A percentile compares a stretch with the other conserved stretches of the same genome.
Evolutionary conservation across 2,888 invertebrate genomes (phyloP).

Genomic region (Drosophila histrio): DNA sequence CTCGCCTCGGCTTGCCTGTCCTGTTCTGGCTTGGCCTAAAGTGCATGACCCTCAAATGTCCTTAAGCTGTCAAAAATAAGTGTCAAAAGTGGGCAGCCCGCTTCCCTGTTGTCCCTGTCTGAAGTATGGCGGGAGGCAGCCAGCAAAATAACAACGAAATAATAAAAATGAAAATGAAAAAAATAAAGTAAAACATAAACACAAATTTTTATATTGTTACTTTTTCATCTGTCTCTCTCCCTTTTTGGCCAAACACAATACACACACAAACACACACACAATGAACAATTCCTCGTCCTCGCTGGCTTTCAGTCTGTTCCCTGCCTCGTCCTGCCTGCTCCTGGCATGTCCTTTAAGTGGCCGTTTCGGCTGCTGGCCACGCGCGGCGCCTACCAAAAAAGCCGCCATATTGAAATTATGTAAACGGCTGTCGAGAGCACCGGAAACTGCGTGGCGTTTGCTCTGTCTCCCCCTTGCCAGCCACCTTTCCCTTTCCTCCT

Average conservation of each 20-base stretch:
- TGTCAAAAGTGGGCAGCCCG: slow-evolving; percentile 57
- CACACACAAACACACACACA: slow-evolving; percentile 33
- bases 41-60: slow-evolving; percentile 74
- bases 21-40: slow-evolving; percentile 15
- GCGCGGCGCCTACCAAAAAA: slow-evolving; percentile 47
- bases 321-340: slow-evolving; percentile 5
- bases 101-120: neutral
- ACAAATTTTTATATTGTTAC: slow-evolving; percentile 72
- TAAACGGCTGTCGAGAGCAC: slow-evolving; percentile 60
- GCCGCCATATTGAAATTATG: slow-evolving; percentile 71
- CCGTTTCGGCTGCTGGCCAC: slow-evolving; percentile 66
- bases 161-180: slow-evolving; percentile 57
- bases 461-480: slow-evolving; percentile 5
- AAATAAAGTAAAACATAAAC: slow-evolving; percentile 65
- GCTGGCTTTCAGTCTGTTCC: neutral
- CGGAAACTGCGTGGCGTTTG: slow-evolving; percentile 49
- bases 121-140: slow-evolving; percentile 15
- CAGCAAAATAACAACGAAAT: slow-evolving; percentile 50
- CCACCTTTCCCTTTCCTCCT: neutral
- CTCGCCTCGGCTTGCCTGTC: neutral
- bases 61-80: slow-evolving; percentile 76
- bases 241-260: neutral
- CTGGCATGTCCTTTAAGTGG: slow-evolving; percentile 62
- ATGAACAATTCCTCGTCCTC: slow-evolving; percentile 32
- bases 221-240: slow-evolving; percentile 44